These are phyloP conservation scores for Microtus ochrogaster DNA, from an alignment of 2,113 vertebrate genomes.

Conservation along the genomic window DNA sequence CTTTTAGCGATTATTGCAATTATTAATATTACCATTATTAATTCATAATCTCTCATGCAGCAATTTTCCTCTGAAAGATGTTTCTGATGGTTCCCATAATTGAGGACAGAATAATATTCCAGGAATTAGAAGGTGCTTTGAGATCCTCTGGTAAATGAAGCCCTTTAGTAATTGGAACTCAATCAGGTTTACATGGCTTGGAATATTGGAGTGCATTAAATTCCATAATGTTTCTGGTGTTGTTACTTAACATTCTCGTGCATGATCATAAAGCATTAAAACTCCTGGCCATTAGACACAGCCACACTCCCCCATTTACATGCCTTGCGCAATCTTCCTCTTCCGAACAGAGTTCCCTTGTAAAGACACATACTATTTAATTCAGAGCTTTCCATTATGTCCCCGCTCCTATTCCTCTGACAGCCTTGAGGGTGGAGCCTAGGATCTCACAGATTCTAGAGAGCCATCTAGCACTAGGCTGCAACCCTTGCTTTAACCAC, in stretches of 20 bases:
- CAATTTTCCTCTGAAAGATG: conserved; percentile 59
- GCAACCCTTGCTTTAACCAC: too few species aligned
- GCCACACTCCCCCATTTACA: neutral
- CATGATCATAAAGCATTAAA: neutral
- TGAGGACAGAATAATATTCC: conserved; percentile 57
- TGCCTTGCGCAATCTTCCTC: neutral
- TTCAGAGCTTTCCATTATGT: too few species aligned
- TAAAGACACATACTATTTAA: neutral
- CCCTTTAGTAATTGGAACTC: neutral
- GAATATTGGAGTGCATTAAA: neutral
- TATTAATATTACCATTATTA: conserved; percentile 54
- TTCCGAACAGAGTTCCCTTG: neutral
- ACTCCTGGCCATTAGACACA: neutral
- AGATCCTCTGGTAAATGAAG: conserved; percentile 1
- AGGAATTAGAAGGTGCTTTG: conserved; percentile 57
- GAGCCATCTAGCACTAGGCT: neutral
- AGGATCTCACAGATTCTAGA: neutral
- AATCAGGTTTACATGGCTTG: neutral
- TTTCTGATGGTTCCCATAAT: conserved; percentile 48
- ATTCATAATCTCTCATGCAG: conserved; percentile 42
- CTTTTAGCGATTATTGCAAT: neutral
- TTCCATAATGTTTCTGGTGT: neutral
- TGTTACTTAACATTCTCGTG: neutral
- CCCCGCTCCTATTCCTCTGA: neutral
- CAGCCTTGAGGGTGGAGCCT: neutral